These are phyloP conservation scores for Melinopterus prodromus DNA, from an alignment of 2,888 invertebrate genomes.

Conservation along the genomic window DNA sequence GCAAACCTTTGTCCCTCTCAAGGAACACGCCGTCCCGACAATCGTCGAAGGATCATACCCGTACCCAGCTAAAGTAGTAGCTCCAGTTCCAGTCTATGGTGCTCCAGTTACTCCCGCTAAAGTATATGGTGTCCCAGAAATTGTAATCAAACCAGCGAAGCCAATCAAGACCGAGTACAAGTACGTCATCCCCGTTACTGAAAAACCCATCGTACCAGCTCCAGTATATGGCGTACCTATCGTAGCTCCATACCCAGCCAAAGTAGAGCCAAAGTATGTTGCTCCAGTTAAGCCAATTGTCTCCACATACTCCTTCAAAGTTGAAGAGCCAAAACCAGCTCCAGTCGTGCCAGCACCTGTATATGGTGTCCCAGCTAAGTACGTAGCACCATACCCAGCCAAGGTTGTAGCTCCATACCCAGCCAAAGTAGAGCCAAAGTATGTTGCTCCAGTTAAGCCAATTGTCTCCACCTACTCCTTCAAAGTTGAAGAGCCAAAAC, in stretches of 20 bases:
- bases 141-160: not conserved
- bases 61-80: slow-evolving; percentile 12
- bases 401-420: slow-evolving; percentile 15
- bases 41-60: not conserved
- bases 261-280: not conserved
- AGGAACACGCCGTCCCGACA: not conserved
- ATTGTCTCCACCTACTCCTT: not conserved
- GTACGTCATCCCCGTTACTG: not conserved
- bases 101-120: not conserved
- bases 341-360: not conserved
- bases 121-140: not conserved
- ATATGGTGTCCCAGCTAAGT: slow-evolving; percentile 7
- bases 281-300: slow-evolving; percentile 10
- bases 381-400: slow-evolving; percentile 5
- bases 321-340: slow-evolving; percentile 5
- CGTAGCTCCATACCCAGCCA: slow-evolving; percentile 13
- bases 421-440: not conserved
- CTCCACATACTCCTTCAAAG: slow-evolving; percentile 10
- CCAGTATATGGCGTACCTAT: slow-evolving; percentile 8
- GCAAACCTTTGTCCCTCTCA: slow-evolving; percentile 7
- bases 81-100: not conserved
- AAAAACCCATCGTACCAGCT: slow-evolving; percentile 16
- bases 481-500: slow-evolving; percentile 7
- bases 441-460: not conserved
- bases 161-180: not conserved